Conservation (phyloP, 2,797 vertebrate species). For the Vipera latastei region DNA sequence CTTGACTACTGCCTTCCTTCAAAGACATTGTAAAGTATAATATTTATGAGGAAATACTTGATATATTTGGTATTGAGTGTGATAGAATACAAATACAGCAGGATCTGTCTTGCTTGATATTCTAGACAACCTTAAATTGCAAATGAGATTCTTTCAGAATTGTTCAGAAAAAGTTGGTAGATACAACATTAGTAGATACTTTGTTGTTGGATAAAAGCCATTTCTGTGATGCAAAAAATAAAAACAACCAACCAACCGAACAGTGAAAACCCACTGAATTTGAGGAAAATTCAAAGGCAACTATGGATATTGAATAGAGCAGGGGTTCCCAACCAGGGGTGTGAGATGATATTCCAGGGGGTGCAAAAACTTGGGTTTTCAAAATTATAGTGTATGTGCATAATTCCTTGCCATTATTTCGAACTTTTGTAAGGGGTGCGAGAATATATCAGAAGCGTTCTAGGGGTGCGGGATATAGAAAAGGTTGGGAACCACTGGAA, state of each 20-base stretch:
- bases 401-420: no score
- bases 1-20: background rate
- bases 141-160: background rate
- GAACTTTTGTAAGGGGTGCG: no score
- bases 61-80: background rate
- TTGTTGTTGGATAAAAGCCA: background rate
- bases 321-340: no score
- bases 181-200: background rate
- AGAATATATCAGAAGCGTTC: no score
- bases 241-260: background rate
- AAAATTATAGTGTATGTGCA: no score
- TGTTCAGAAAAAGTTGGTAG: background rate
- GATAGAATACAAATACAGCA: background rate
- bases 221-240: background rate
- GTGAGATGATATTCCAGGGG: no score
- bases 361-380: no score
- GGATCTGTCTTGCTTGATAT: conserved; percentile 20
- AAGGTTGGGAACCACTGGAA: no score
- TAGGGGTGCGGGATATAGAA: no score
- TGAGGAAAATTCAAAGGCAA: background rate
- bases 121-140: background rate
- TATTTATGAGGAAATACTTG: conserved; percentile 6
- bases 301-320: background rate
- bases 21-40: conserved; percentile 4
- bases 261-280: background rate